Evolutionary conservation across 1,140 invertebrate species (phyloP).

Genomic region (Caenorhabditis elegans): WBcel235 BX284606.5:6844501-6845000

Average conservation of each 20-base stretch:
- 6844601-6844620: conserved; percentile 21
- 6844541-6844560: conserved; percentile 20
- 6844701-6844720: not conserved
- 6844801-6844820: not conserved
- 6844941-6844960: too few relatives aligned
- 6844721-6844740: conserved; percentile 7
- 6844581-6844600: conserved; percentile 15
- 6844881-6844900: not conserved
- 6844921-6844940: too few relatives aligned
- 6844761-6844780: conserved; percentile 18
- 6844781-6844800: conserved; percentile 19
- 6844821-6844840: not conserved
- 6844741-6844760: not conserved
- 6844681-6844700: conserved; percentile 30
- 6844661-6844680: conserved; percentile 10
- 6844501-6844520: not conserved
- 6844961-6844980: too few relatives aligned
- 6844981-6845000: not conserved
- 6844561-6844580: conserved; percentile 2
- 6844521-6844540: conserved; percentile 26
- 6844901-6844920: not conserved
- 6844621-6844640: conserved; percentile 20
- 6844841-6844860: not conserved
- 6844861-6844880: not conserved
- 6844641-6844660: conserved; percentile 25